These are phyloP conservation scores for Lithobates pipiens DNA, from an alignment of 2,797 vertebrate species.

Conservation along the genomic window DNA sequence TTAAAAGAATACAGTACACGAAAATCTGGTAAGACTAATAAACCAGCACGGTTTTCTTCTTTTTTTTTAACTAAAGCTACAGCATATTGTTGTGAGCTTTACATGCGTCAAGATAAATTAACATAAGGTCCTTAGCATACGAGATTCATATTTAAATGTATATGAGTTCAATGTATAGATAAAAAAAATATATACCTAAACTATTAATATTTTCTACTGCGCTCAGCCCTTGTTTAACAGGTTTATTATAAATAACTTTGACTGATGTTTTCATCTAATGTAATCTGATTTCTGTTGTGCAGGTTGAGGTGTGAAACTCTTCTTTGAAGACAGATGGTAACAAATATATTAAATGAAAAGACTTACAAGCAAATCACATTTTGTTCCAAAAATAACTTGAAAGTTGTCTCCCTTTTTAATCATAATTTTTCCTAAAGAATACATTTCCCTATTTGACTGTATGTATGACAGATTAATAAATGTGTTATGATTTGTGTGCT, in stretches of 20 bases:
- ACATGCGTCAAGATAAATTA: background rate
- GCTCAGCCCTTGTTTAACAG: background rate
- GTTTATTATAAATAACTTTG: slow-evolving; percentile 49
- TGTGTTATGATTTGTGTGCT: no score
- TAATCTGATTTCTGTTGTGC: slow-evolving; percentile 39
- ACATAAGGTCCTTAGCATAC: background rate
- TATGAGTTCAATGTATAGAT: background rate
- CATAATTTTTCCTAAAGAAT: background rate
- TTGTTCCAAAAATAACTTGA: slow-evolving; percentile 30
- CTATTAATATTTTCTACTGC: slow-evolving; percentile 7
- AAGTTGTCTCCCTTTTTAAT: background rate
- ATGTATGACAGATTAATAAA: no score
- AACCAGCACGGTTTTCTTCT: no score
- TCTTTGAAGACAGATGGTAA: slow-evolving; percentile 40
- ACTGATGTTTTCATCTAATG: slow-evolving; percentile 43
- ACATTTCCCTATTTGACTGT: background rate
- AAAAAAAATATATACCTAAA: background rate
- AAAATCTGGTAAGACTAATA: no score
- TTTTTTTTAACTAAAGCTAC: no score
- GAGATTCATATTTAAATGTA: background rate
- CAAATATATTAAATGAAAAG: slow-evolving; percentile 38
- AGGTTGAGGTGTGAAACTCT: slow-evolving; percentile 55
- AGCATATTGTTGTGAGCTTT: no score
- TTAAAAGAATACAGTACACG: no score
- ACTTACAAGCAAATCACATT: slow-evolving; percentile 5